A percentile compares a stretch with the other conserved stretches of the same genome.
Conservation (phyloP, 2,113 vertebrate species). For the Mesembrinibis cayennensis region DNA sequence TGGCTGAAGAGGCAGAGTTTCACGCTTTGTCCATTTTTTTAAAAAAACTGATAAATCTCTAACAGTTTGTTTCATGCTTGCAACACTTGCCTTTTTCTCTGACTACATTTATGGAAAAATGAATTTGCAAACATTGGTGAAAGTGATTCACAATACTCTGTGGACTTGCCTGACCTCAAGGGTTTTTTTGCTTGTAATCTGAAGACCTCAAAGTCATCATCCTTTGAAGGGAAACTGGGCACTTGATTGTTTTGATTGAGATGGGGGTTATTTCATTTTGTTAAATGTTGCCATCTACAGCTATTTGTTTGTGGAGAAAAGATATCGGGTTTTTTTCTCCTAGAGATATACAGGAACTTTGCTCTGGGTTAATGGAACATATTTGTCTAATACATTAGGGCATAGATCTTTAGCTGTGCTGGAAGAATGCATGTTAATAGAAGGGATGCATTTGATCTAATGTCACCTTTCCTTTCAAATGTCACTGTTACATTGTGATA, state of each 20-base stretch:
- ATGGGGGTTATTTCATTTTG: background rate
- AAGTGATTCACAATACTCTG: background rate
- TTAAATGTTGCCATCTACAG: background rate
- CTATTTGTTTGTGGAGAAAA: background rate
- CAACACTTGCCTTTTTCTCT: background rate
- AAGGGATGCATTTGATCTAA: background rate
- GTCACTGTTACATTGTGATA: background rate
- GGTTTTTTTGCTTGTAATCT: background rate
- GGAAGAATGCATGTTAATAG: background rate
- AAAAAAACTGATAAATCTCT: background rate
- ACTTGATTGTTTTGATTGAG: background rate
- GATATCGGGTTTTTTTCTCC: background rate
- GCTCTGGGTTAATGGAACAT: background rate
- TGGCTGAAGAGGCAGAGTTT: background rate
- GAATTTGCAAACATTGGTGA: background rate
- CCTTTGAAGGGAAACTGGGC: background rate
- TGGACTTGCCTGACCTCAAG: background rate
- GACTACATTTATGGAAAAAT: background rate
- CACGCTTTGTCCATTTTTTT: background rate
- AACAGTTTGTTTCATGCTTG: background rate
- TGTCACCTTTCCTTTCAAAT: background rate
- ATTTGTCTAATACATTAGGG: background rate
- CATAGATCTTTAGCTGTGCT: background rate
- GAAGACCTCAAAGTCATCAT: background rate
- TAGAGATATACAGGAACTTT: background rate